A percentile compares a stretch with the other conserved stretches of the same genome.
These are phyloP conservation scores for Pseudococcus longispinus DNA, from an alignment of 2,888 invertebrate genomes.

Conservation along the genomic window DNA sequence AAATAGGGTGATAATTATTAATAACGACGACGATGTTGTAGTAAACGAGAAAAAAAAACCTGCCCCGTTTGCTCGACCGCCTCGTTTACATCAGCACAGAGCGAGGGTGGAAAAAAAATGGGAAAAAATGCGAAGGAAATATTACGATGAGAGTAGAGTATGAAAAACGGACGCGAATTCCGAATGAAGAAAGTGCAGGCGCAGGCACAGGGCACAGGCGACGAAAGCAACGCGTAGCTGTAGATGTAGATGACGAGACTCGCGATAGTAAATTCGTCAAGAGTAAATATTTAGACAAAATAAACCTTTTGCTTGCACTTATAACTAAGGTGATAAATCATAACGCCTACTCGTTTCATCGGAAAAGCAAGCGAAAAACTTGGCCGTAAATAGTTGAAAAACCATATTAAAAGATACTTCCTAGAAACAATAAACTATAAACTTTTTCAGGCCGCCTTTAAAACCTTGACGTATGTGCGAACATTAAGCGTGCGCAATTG, in stretches of 20 bases:
- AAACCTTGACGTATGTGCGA: slow-evolving; percentile 44
- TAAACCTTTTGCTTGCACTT: slow-evolving; percentile 41
- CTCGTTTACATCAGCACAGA: neutral
- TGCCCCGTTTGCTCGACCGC: neutral
- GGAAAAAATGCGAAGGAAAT: neutral
- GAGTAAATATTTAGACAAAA: slow-evolving; percentile 46
- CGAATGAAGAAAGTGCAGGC: neutral
- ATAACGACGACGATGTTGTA: neutral
- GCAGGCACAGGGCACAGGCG: too few relatives aligned
- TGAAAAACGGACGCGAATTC: neutral
- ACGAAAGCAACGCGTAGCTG: neutral
- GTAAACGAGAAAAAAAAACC: neutral
- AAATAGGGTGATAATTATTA: slow-evolving; percentile 18
- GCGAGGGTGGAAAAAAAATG: neutral
- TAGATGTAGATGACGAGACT: neutral
- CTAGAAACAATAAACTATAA: slow-evolving; percentile 42
- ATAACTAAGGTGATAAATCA: slow-evolving; percentile 37
- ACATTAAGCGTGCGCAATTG: slow-evolving; percentile 44
- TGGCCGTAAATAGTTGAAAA: slow-evolving; percentile 45
- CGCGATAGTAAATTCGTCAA: slow-evolving; percentile 33
- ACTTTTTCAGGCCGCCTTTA: slow-evolving; percentile 45
- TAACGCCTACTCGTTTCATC: slow-evolving; percentile 45
- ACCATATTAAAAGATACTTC: slow-evolving; percentile 45
- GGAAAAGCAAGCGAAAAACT: slow-evolving; percentile 38
- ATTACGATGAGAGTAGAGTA: neutral